phyloP scores from a whole-genome alignment of 2,797 vertebrate species.

The Apodemus agrarius region DNA sequence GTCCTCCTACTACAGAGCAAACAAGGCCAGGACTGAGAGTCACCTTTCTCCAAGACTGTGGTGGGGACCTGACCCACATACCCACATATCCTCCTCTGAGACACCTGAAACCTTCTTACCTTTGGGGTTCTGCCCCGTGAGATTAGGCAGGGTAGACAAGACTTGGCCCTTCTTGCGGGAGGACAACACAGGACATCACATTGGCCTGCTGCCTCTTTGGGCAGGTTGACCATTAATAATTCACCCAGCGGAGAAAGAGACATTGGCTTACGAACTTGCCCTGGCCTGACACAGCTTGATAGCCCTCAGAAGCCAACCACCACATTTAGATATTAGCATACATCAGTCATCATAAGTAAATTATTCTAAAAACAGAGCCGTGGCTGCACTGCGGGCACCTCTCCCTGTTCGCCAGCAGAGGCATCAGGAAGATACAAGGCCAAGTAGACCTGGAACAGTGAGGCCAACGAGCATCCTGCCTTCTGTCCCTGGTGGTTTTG shows the following conservation, averaged over 20 bases:
- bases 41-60: background rate
- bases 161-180: background rate
- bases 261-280: background rate
- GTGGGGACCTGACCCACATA: rapidly evolving
- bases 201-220: constrained; percentile 12
- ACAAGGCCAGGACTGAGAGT: rapidly evolving
- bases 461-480: background rate
- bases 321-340: constrained; percentile 13
- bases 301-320: background rate
- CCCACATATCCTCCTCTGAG: background rate
- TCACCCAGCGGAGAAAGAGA: constrained; percentile 77
- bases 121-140: rapidly evolving
- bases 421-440: background rate
- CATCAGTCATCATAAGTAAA: constrained; percentile 38
- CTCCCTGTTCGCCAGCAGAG: background rate
- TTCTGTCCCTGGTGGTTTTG: rapidly evolving
- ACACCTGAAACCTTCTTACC: rapidly evolving
- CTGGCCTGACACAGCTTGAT: background rate
- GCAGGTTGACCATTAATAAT: constrained; percentile 77
- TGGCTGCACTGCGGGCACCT: background rate
- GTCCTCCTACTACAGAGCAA: background rate
- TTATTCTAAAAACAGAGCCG: constrained; percentile 44
- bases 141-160: background rate
- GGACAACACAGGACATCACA: background rate
- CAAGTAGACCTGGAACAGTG: background rate